These are phyloP conservation scores for Brachyistius frenatus DNA, from an alignment of 2,113 vertebrate species.

Conservation along the genomic window DNA sequence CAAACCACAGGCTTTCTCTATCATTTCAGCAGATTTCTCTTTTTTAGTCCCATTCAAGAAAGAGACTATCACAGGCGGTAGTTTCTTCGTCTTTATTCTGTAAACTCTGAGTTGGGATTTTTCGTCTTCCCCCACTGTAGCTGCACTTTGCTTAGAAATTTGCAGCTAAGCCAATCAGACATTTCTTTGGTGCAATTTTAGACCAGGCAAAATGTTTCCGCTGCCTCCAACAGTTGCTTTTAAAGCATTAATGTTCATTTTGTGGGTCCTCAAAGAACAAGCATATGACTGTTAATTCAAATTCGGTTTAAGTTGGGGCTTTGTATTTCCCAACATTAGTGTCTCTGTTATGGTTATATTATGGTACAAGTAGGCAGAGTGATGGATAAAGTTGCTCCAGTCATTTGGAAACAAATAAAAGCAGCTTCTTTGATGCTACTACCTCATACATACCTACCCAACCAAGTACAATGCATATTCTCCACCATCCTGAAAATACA, in stretches of 20 bases:
- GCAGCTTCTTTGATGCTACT: neutral
- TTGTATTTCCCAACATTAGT: constrained; percentile 59
- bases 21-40: constrained; percentile 83
- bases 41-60: constrained; percentile 78
- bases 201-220: constrained; percentile 46
- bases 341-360: constrained; percentile 57
- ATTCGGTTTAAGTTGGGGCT: constrained; percentile 46
- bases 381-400: constrained; percentile 43
- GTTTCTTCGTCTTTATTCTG: constrained; percentile 60
- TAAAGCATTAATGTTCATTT: constrained; percentile 27
- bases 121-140: constrained; percentile 56
- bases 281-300: constrained; percentile 61
- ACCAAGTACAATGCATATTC: constrained; percentile 33
- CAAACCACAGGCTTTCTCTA: constrained; percentile 83
- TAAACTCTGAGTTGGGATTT: constrained; percentile 36
- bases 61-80: constrained; percentile 67
- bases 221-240: constrained; percentile 40
- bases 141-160: constrained; percentile 57
- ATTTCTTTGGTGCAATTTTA: constrained; percentile 36
- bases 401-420: constrained; percentile 43
- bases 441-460: neutral
- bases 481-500: constrained; percentile 38
- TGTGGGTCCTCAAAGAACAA: constrained; percentile 35
- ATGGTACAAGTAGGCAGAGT: constrained; percentile 30
- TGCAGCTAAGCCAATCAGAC: constrained; percentile 44